A percentile compares a stretch with the other conserved stretches of the same genome.
Evolutionary conservation across 2,113 vertebrate genomes (phyloP).

Genomic region (Podarcis raffonei): DNA sequence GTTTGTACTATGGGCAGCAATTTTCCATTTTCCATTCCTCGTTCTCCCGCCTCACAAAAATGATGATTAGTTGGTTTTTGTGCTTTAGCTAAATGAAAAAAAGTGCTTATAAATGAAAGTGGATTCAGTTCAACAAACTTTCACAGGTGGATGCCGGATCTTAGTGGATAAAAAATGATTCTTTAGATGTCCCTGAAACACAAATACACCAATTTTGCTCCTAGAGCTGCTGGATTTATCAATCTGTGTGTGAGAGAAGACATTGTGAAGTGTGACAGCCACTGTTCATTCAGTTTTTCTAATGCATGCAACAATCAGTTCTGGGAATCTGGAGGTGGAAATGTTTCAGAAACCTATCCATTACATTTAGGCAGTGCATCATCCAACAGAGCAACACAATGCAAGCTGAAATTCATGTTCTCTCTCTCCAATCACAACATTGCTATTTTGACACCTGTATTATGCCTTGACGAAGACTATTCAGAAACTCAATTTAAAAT

Average conservation of each 20-base stretch:
- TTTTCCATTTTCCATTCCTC: constrained; percentile 2
- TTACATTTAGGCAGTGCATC: not conserved
- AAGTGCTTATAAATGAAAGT: not conserved
- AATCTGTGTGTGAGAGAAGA: not conserved
- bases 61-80: not conserved
- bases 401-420: not conserved
- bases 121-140: not conserved
- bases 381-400: not conserved
- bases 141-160: not conserved
- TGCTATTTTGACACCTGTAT: not conserved
- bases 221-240: not conserved
- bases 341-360: not conserved
- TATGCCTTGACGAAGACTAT: not conserved
- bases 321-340: not conserved
- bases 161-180: not conserved
- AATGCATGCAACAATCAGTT: not conserved
- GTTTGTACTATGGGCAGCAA: constrained; percentile 3
- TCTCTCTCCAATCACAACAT: not conserved
- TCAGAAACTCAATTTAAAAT: not conserved
- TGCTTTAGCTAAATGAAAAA: constrained; percentile 10
- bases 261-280: not conserved
- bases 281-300: constrained; percentile 3
- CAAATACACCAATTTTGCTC: not conserved
- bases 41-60: not conserved
- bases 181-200: constrained; percentile 18